Conservation (phyloP, 2,888 invertebrate genomes). For the Leptopterna dolabrata region DNA sequence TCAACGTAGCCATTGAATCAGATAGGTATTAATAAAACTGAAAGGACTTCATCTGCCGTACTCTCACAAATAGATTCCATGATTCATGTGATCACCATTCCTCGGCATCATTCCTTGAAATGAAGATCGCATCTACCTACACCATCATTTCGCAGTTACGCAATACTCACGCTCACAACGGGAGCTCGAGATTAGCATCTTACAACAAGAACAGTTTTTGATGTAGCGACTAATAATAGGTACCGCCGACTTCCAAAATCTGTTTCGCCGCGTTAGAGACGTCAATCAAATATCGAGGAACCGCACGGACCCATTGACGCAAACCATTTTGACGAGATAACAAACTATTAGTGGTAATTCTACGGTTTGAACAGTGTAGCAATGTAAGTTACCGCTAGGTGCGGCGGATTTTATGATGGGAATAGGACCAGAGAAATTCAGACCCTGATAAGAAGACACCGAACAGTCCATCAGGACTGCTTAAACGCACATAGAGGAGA, state of each 20-base stretch:
- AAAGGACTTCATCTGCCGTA: background rate
- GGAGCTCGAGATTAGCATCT: background rate
- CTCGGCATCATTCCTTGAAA: background rate
- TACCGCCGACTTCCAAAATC: background rate
- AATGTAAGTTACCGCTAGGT: too few relatives aligned
- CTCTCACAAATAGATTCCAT: background rate
- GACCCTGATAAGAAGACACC: too few relatives aligned
- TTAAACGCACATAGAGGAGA: too few relatives aligned
- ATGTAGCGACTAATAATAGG: background rate
- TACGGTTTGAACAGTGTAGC: too few relatives aligned
- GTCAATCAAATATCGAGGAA: background rate
- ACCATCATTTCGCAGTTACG: background rate
- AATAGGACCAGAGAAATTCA: too few relatives aligned
- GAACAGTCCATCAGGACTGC: too few relatives aligned
- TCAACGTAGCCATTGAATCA: background rate
- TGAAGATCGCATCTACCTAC: background rate
- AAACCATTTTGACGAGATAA: background rate
- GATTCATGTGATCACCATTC: background rate
- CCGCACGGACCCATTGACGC: background rate
- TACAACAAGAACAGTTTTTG: background rate
- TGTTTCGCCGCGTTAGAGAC: background rate
- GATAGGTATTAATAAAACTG: background rate
- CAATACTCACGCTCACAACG: background rate
- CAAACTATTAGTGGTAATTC: background rate
- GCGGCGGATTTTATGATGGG: too few relatives aligned